Evolutionary conservation across 1,140 invertebrate species (phyloP).

Genomic region (Paraescarpia echinospica): DNA sequence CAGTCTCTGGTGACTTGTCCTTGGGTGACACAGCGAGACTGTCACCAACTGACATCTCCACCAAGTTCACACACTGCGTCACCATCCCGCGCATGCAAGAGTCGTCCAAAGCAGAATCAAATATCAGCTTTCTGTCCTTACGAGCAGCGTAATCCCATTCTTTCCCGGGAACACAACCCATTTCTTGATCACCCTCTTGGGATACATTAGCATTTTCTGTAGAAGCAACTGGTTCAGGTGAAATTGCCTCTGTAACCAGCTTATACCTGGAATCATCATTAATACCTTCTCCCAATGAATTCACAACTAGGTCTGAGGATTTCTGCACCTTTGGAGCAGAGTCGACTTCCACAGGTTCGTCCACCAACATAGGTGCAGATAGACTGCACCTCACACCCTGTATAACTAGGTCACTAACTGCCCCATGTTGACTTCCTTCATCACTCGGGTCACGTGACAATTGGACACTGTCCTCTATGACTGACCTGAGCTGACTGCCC

Average conservation of each 20-base stretch:
- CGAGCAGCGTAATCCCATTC: not conserved
- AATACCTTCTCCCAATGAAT: not conserved
- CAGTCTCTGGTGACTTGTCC: not conserved
- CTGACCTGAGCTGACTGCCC: not conserved
- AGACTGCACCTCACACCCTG: not conserved
- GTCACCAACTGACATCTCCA: not conserved
- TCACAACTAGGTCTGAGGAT: not conserved
- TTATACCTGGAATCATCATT: not conserved
- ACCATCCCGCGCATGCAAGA: not conserved
- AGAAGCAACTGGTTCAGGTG: not conserved
- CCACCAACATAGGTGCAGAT: not conserved
- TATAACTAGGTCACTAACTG: not conserved
- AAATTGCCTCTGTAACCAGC: not conserved
- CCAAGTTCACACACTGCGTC: not conserved
- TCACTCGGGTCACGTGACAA: not conserved
- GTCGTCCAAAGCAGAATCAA: not conserved
- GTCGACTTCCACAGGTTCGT: not conserved
- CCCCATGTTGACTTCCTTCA: not conserved
- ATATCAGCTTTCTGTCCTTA: not conserved
- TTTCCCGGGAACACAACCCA: not conserved
- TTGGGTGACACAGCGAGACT: not conserved
- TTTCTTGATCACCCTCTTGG: not conserved
- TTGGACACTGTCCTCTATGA: not conserved
- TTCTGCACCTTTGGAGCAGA: not conserved
- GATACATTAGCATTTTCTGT: not conserved